Percentiles rank a stretch among this genome's conserved stretches.
Evolutionary conservation across 2,797 vertebrate genomes (phyloP).

Genomic region (Ispidina lecontei): DNA sequence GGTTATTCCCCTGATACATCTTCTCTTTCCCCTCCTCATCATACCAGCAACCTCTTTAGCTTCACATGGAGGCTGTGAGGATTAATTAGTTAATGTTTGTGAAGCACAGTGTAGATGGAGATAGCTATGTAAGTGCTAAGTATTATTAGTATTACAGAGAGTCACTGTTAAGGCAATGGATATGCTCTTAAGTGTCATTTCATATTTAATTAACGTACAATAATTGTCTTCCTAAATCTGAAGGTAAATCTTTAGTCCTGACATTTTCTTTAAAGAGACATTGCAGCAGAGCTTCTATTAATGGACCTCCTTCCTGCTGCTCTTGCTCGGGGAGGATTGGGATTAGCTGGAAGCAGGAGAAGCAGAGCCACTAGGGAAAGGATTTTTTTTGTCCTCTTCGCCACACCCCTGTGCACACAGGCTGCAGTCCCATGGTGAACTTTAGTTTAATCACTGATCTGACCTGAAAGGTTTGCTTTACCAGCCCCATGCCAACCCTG

Average conservation of each 20-base stretch:
- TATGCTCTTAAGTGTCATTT: constrained; percentile 77
- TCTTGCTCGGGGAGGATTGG: background rate
- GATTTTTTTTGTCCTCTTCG: background rate
- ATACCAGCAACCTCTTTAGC: constrained; percentile 19
- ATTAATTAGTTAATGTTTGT: constrained; percentile 76
- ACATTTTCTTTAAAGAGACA: constrained; percentile 60
- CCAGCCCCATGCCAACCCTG: background rate
- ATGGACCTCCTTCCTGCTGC: background rate
- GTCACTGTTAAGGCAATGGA: constrained; percentile 72
- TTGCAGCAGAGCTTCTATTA: background rate
- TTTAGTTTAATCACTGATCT: background rate
- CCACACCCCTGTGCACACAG: too few relatives aligned
- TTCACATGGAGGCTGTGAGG: background rate
- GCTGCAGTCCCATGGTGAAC: rapidly evolving
- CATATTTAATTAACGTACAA: constrained; percentile 70
- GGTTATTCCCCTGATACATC: constrained; percentile 12
- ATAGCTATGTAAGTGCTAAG: constrained; percentile 67
- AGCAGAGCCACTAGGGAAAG: background rate
- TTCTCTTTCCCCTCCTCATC: background rate
- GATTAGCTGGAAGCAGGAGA: background rate
- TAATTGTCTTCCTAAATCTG: constrained; percentile 71
- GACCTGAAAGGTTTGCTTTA: background rate
- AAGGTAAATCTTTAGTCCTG: constrained; percentile 68
- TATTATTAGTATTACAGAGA: constrained; percentile 72
- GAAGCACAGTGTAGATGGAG: constrained; percentile 45